Conservation (phyloP, 1,140 invertebrate genomes). For the Phortica variegata region DNA sequence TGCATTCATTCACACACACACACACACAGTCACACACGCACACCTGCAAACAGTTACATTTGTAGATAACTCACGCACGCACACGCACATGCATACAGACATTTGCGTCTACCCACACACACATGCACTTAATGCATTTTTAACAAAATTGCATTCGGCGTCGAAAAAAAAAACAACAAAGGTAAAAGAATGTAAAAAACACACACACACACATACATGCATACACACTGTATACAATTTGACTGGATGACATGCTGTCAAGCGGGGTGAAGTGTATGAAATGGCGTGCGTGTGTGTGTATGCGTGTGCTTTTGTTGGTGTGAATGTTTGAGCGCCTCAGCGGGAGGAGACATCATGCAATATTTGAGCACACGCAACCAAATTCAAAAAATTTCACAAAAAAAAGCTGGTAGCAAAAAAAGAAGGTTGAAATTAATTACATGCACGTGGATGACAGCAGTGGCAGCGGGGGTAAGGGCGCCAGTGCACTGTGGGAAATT, state of each 20-base stretch:
- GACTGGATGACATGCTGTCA: no score
- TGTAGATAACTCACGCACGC: no score
- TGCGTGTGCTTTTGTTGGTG: slow-evolving; percentile 4
- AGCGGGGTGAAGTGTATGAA: no score
- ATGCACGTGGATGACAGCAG: no score
- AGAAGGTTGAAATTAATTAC: slow-evolving; percentile 9
- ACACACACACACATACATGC: slow-evolving; percentile 17
- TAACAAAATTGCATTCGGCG: slow-evolving; percentile 1
- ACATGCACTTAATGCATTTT: slow-evolving; percentile 15
- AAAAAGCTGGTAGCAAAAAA: slow-evolving; percentile 1
- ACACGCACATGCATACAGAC: slow-evolving; percentile 52
- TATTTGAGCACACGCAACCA: slow-evolving; percentile 30
- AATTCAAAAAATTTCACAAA: neutral
- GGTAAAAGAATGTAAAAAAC: slow-evolving; percentile 1
- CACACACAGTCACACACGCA: no score
- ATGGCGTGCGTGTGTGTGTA: no score
- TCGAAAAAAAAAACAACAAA: neutral
- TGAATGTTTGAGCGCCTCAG: no score
- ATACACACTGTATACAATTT: neutral
- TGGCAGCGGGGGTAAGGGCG: no score
- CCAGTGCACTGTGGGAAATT: no score
- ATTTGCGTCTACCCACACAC: slow-evolving; percentile 19
- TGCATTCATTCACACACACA: no score
- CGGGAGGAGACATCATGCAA: no score
- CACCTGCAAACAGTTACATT: no score